Conservation (phyloP, 2,888 invertebrate genomes). For the Nesidiocoris tenuis region DNA sequence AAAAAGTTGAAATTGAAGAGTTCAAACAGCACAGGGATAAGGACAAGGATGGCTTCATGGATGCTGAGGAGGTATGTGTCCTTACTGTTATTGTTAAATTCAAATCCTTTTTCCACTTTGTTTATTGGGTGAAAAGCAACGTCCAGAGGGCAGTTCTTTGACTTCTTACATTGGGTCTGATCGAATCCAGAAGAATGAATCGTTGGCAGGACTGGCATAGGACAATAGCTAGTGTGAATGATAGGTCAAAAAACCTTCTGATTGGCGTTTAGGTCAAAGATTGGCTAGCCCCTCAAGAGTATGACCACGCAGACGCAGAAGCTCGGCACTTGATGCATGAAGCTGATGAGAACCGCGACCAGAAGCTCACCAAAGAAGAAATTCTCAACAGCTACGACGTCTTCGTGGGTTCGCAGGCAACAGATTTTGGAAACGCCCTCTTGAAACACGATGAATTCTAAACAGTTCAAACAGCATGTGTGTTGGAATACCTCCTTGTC, state of each 20-base stretch:
- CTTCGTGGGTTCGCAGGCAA: constrained; percentile 98
- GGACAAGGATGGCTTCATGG: constrained; percentile 88
- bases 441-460: constrained; percentile 95
- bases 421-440: constrained; percentile 96
- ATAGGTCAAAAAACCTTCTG: not conserved
- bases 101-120: too few species aligned
- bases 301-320: constrained; percentile 96
- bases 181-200: too few species aligned
- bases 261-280: constrained; percentile 61
- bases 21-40: constrained; percentile 78
- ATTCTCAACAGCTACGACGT: constrained; percentile 92
- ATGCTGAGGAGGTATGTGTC: constrained; percentile 76
- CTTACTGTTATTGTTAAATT: too few species aligned
- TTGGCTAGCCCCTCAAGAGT: constrained; percentile 95
- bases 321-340: constrained; percentile 93
- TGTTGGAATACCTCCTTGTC: too few species aligned
- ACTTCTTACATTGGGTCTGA: too few species aligned
- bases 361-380: constrained; percentile 83
- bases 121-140: not conserved
- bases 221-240: not conserved
- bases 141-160: too few species aligned
- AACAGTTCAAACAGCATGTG: too few species aligned
- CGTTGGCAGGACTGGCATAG: too few species aligned
- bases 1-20: constrained; percentile 87
- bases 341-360: constrained; percentile 89